Conservation (phyloP, 1,140 invertebrate genomes). For the Diploscapter pachys region DNA sequence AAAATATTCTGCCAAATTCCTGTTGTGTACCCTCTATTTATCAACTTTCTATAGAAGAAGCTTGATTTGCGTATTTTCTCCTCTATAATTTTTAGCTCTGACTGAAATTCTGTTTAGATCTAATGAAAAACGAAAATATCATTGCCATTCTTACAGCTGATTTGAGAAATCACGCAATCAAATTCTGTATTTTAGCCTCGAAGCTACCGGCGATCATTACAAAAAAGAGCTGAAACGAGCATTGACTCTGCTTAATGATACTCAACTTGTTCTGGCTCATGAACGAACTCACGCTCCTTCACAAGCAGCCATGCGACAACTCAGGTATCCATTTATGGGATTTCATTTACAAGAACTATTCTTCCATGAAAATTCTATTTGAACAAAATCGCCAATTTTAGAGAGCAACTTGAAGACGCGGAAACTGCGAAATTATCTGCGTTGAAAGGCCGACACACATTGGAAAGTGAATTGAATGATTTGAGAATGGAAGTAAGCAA, state of each 20-base stretch:
- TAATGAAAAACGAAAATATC: not conserved
- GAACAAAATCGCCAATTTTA: not conserved
- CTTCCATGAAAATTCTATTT: not conserved
- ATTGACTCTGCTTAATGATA: conserved; percentile 37
- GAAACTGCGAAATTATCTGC: conserved; percentile 25
- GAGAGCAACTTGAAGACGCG: conserved; percentile 30
- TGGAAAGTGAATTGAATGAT: conserved; percentile 34
- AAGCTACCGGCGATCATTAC: conserved; percentile 28
- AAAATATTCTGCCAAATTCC: no score
- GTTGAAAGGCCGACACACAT: conserved; percentile 19
- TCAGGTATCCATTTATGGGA: not conserved
- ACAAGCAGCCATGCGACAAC: conserved; percentile 22
- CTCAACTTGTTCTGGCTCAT: conserved; percentile 37
- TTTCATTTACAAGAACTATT: not conserved
- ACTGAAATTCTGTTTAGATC: not conserved
- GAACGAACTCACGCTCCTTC: conserved; percentile 31
- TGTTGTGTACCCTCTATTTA: no score
- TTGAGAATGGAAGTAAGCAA: conserved; percentile 9
- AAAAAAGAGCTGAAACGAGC: conserved; percentile 39
- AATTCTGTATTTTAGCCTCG: conserved; percentile 16
- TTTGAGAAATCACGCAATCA: conserved; percentile 21
- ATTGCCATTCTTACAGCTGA: not conserved
- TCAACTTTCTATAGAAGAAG: no score
- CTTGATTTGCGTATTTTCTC: no score
- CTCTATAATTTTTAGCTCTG: not conserved